Evolutionary conservation across 1,140 invertebrate genomes (phyloP).

Genomic region (Euura lappo): DNA sequence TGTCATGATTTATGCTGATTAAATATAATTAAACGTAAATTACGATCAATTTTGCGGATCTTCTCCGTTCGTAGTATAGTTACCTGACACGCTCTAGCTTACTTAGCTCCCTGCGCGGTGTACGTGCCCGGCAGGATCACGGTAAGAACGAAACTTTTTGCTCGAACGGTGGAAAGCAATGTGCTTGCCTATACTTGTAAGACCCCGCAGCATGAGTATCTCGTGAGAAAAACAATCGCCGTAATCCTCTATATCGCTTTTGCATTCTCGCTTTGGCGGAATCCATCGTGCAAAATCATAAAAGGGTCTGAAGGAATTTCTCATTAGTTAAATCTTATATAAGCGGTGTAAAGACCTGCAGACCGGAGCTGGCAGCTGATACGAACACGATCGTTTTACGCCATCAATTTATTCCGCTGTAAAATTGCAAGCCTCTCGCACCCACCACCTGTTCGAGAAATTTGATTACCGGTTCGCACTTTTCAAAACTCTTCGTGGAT

Average conservation of each 20-base stretch:
- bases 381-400: no score
- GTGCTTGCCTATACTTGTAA: not conserved
- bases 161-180: not conserved
- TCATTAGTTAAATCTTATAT: not conserved
- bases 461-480: no score
- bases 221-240: no score
- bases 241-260: no score
- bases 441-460: no score
- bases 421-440: no score
- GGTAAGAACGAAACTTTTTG: not conserved
- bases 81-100: conserved; percentile 5
- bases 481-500: no score
- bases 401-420: no score
- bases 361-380: no score
- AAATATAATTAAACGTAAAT: conserved; percentile 2
- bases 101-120: not conserved
- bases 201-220: not conserved
- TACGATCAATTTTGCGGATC: conserved; percentile 1
- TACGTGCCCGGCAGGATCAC: not conserved
- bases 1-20: conserved; percentile 2
- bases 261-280: not conserved
- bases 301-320: not conserved
- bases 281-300: not conserved
- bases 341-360: no score
- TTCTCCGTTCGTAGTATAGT: not conserved